phyloP scores from a whole-genome alignment of 35 echinoderm and acorn worm species.

The Strongylocentrotus purpuratus region DNA sequence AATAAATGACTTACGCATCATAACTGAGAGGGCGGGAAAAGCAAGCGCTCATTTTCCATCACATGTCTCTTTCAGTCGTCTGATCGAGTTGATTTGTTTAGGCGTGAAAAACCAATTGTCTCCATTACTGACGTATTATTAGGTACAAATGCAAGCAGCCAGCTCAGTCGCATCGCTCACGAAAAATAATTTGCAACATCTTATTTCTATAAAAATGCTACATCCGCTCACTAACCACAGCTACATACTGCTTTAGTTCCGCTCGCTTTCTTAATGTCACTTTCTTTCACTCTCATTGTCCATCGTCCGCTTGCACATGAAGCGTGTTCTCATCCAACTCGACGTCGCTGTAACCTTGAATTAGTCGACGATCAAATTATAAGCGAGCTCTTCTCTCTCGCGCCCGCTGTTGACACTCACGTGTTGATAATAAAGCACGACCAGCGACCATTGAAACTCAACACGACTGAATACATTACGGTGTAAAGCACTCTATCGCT shows the following conservation, averaged over 20 bases:
- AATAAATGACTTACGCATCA: background rate
- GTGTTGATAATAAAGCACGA: slow-evolving; percentile 40
- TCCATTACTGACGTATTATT: background rate
- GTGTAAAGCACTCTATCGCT: background rate
- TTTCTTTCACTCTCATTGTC: background rate
- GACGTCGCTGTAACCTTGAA: slow-evolving; percentile 13
- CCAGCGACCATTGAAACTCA: background rate
- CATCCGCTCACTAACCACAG: background rate
- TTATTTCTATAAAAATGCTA: background rate
- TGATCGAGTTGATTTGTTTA: background rate
- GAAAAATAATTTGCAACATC: background rate
- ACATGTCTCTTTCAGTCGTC: background rate
- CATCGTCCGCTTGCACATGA: background rate
- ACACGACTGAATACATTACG: background rate
- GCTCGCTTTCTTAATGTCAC: background rate
- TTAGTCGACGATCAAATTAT: slow-evolving; percentile 39
- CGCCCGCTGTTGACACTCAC: background rate
- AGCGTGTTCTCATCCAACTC: background rate
- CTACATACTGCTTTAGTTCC: background rate
- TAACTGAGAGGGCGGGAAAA: background rate
- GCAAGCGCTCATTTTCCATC: background rate
- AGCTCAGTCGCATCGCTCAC: background rate
- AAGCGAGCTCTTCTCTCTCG: background rate
- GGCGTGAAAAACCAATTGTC: background rate
- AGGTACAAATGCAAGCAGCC: background rate